Evolutionary conservation across 2,888 invertebrate species (phyloP).

Genomic region (Papilio elwesi): DNA sequence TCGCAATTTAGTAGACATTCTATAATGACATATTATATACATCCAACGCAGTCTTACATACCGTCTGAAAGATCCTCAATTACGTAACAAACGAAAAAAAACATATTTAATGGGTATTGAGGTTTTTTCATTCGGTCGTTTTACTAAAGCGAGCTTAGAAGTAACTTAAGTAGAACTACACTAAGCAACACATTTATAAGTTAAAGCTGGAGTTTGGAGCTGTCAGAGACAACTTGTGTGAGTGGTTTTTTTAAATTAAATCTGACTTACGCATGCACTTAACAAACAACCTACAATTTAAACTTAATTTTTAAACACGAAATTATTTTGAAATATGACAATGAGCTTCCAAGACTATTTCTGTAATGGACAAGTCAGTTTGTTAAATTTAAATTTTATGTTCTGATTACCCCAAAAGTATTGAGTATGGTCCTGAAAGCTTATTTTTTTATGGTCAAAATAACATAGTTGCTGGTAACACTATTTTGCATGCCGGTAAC

Average conservation of each 20-base stretch:
- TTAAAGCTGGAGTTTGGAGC: constrained; percentile 34
- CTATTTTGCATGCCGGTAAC: background rate
- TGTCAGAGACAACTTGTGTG: constrained; percentile 39
- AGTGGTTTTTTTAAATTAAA: constrained; percentile 48
- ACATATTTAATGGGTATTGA: background rate
- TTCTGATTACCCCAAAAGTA: background rate
- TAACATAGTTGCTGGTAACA: constrained; percentile 2
- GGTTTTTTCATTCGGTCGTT: constrained; percentile 40
- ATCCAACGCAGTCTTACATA: constrained; percentile 65
- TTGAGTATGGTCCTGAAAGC: background rate
- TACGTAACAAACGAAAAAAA: background rate
- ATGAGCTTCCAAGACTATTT: background rate
- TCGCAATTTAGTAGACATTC: constrained; percentile 34
- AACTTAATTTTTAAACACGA: background rate
- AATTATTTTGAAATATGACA: background rate
- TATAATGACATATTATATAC: constrained; percentile 60
- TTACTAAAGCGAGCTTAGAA: constrained; percentile 65
- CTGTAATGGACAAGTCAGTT: background rate
- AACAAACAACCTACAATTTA: constrained; percentile 1
- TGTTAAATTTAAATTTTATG: background rate
- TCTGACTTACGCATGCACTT: constrained; percentile 49
- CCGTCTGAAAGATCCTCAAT: constrained; percentile 53
- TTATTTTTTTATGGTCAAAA: background rate
- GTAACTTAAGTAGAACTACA: constrained; percentile 25
- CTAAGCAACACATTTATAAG: constrained; percentile 33